Evolutionary conservation across 2,888 invertebrate genomes (phyloP), one percentile per base, ranked within the genome.

Genomic region (Aphrophora alni): DNA sequence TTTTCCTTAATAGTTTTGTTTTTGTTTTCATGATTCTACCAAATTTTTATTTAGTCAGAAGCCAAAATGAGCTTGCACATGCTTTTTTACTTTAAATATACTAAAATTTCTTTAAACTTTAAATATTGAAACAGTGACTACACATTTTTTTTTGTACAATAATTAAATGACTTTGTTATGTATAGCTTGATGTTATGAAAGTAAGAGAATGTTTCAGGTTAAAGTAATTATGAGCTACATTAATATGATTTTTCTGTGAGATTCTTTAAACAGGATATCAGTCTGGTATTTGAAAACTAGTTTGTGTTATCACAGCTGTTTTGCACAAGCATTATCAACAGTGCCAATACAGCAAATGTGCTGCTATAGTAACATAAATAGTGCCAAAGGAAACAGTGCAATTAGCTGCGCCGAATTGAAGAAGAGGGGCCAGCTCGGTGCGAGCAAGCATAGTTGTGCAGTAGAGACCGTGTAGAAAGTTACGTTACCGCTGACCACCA

Each of bases 401-500:
- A 44, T 33, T 44, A 44, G 21, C 21, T 74, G 38, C 38, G 38
- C 33, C 33, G 33, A 12, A 2, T 26, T n/a, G 21, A 21, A 21
- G 21, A 59, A 21, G 21, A 33, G 25, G 27, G 76, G 76, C 76
- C 28, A 27, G 38, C 25, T 26, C 71, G 17, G 78, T 33, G 17
- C 21, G 25, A 71, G 71, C 51, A 38, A 28, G 38, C 51, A 38
- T 25, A 38, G 26, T n/a, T 51, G 44, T 51, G 75, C 51, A 26
- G 33, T 69, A 26, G 74, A 21, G 76, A 17, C 70, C 38, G 25
- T 26, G 33, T 33, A 44, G 79, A 70, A 17, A 44, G 38, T 38
- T 81, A 81, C 84, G 79, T 80, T 92, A 94, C 94, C 94, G 91
- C 93, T 92, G 80, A 94, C 94, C 88, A 92, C 90, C 81, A 94